Evolutionary conservation across 2,113 vertebrate species (phyloP), one percentile per base, ranked within the genome.

Genomic region (Phylloscopus trochiloides): DNA sequence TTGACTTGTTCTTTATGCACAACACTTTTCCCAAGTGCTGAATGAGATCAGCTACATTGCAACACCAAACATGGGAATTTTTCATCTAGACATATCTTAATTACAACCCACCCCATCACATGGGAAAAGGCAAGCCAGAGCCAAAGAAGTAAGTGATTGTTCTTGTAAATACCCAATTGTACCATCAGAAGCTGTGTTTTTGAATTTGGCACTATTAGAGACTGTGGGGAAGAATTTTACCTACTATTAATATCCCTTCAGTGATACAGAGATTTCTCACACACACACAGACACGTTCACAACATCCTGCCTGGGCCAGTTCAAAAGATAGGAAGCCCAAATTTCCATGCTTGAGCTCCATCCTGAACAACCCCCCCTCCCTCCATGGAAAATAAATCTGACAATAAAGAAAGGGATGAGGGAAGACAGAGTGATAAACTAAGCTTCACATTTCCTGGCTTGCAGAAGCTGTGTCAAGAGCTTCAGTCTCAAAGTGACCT

Each of bases 31-130:
- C 40, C 40, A 96, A 96, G 43, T 5, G 43, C 51, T 67, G 67
- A 74, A 90, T 95, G 85, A 95, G 92, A 88, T 94, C 93, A 97
- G 92, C 92, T 40, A 6, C 92, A 86, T 21, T 84, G 88, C 94
- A 88, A 95, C 90, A 94, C 78, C 2, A 20, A 88, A 90, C 90
- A 92, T 38, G 78, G 88, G 94, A 92, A 92, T 77, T 93, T 66
- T 86, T 96, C 94, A 93, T 82, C 82, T 61, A 86, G 90, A 63
- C 43, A 0, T 31, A 83, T 93, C 93, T 96, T 92, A 90, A 94
- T 92, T 94, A 95, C 85, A 93, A 90, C 81, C 88, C 96, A 96
- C 75, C 92, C 94, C 42, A 94, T 70, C 93, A 94, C 92, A 93
- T 74, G 90, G 96, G 96, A 95, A 88, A 92, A 88, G 78, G 72